A percentile compares a stretch with the other conserved stretches of the same genome.
Evolutionary conservation across 2,113 vertebrate species (phyloP).

Genomic region (Scartelaos histophorus): DNA sequence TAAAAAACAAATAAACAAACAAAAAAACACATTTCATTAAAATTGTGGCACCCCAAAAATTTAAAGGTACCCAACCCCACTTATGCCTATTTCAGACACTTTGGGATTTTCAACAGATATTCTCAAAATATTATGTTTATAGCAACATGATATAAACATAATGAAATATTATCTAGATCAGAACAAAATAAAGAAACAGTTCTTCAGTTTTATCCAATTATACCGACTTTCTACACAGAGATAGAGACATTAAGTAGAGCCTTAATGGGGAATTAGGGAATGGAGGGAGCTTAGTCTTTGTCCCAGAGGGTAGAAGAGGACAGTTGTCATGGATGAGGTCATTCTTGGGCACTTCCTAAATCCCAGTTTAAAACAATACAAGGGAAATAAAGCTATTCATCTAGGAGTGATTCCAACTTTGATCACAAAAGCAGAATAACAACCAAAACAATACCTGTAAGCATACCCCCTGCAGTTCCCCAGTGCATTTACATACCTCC

Average conservation of each 20-base stretch:
- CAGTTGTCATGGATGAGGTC: not conserved
- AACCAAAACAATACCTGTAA: not conserved
- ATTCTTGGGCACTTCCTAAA: constrained; percentile 1
- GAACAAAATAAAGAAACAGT: no score
- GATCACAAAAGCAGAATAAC: not conserved
- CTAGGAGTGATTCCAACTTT: not conserved
- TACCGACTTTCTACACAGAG: not conserved
- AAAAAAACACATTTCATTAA: not conserved
- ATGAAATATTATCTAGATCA: no score
- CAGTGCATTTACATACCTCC: not conserved
- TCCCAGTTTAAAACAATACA: not conserved
- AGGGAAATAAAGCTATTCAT: not conserved
- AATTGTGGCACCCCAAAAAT: no score
- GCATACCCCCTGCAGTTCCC: not conserved
- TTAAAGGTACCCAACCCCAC: no score
- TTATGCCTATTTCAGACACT: no score
- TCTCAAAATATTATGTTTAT: no score
- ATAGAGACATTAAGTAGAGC: not conserved
- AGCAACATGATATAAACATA: not conserved
- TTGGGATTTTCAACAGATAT: no score
- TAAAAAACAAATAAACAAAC: no score
- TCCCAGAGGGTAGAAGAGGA: not conserved
- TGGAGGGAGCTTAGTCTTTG: not conserved
- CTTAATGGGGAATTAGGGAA: not conserved
- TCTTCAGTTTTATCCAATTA: not conserved